A percentile compares a stretch with the other conserved stretches of the same genome.
These are phyloP conservation scores for Amazona vittata DNA, from an alignment of 2,113 vertebrate genomes.

Conservation along the genomic window DNA sequence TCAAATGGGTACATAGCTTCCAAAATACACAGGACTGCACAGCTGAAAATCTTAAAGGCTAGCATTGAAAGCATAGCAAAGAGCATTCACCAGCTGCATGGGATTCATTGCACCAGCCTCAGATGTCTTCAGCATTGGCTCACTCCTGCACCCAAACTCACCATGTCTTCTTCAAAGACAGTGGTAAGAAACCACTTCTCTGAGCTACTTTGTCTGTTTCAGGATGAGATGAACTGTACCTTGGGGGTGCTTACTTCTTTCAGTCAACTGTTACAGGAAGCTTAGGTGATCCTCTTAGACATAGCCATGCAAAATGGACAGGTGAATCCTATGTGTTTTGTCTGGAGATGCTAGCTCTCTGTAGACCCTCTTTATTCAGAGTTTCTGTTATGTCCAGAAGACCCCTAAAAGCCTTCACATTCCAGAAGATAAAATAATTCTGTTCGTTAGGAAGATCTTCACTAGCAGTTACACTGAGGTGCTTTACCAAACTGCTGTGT, in stretches of 20 bases:
- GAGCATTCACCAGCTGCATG: neutral
- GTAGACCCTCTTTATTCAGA: neutral
- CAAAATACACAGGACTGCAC: neutral
- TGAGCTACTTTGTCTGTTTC: neutral
- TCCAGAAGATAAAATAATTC: constrained; percentile 6
- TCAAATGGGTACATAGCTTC: neutral
- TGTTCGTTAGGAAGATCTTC: constrained; percentile 13
- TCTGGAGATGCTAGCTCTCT: neutral
- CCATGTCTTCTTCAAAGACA: neutral
- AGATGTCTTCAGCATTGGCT: neutral
- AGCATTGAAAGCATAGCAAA: neutral
- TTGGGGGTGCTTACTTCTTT: neutral
- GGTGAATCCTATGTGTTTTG: neutral
- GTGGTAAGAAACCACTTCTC: neutral
- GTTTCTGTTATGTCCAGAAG: neutral
- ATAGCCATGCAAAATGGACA: neutral
- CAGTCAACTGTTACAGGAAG: neutral
- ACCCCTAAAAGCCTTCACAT: neutral
- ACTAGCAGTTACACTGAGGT: constrained; percentile 4
- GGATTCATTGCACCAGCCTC: neutral
- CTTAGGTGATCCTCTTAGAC: neutral
- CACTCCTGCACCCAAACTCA: neutral
- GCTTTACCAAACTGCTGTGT: constrained; percentile 14
- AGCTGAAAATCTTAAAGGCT: neutral
- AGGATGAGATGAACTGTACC: neutral